Percentiles rank a stretch among this genome's conserved stretches.
Conservation (phyloP, 2,113 vertebrate genomes). For the Indri indri region DNA sequence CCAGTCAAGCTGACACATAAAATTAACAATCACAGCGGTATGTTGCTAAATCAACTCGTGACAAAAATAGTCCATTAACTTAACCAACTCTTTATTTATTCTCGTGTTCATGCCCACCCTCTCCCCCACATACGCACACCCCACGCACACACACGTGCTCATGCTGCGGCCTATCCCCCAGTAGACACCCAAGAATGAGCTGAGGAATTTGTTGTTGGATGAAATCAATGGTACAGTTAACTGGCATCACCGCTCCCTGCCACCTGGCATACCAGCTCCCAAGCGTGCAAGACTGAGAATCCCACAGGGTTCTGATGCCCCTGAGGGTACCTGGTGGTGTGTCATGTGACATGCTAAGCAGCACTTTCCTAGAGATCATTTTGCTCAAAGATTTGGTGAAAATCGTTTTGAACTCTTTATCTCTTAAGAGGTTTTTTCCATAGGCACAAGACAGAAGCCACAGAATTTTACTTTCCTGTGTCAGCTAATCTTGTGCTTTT, state of each 20-base stretch:
- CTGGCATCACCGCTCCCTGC: background rate
- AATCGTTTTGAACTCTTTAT: background rate
- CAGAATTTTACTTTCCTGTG: background rate
- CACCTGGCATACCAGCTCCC: background rate
- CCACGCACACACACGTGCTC: accelerated
- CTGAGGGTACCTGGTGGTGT: background rate
- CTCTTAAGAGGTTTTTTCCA: background rate
- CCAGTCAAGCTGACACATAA: background rate
- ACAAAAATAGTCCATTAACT: background rate
- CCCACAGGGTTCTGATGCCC: background rate
- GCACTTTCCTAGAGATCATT: background rate
- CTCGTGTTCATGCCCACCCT: background rate
- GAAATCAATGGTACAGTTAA: background rate
- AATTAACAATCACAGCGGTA: background rate
- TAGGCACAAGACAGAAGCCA: background rate
- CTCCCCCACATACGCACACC: too few species aligned
- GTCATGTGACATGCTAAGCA: background rate
- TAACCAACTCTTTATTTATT: background rate
- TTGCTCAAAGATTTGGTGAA: background rate
- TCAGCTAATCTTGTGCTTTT: background rate
- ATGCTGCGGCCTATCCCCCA: background rate
- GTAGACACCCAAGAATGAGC: background rate
- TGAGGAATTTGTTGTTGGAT: background rate
- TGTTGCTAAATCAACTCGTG: background rate
- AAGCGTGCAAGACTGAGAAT: background rate